These are phyloP conservation scores for Odocoileus virginianus DNA, from an alignment of 2,113 vertebrate species.

Conservation along the genomic window DNA sequence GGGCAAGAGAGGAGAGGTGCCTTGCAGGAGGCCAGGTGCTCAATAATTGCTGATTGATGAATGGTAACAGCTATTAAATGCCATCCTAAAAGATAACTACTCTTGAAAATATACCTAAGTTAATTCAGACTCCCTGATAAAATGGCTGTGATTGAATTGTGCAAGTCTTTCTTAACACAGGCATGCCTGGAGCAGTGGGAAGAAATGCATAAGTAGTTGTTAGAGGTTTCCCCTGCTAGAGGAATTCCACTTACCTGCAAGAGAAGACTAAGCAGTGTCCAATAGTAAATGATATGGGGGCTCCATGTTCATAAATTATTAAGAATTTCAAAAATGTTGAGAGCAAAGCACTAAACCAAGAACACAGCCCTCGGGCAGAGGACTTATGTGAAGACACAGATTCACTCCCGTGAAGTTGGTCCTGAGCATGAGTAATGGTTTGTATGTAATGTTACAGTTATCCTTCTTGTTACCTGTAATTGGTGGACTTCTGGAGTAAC, in stretches of 20 bases:
- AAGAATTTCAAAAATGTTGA: neutral
- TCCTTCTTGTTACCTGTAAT: neutral
- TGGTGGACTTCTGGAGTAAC: neutral
- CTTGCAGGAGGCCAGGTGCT: neutral
- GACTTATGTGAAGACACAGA: neutral
- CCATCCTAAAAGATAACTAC: neutral
- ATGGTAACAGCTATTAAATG: neutral
- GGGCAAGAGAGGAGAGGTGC: neutral
- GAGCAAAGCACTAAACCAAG: neutral
- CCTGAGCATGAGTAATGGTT: neutral
- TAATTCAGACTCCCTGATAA: neutral
- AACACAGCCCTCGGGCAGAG: neutral
- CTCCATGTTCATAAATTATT: neutral
- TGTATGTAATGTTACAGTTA: neutral
- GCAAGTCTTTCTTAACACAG: neutral
- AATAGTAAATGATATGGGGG: neutral
- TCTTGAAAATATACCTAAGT: neutral
- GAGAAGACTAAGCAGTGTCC: neutral
- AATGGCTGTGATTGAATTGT: neutral
- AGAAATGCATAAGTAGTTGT: neutral
- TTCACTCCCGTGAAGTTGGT: neutral
- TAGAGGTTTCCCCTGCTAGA: neutral
- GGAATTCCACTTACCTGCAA: neutral
- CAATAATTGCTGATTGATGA: neutral
- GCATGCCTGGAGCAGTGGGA: neutral